Conservation (phyloP, 2,888 invertebrate genomes). For the Drepana falcataria region DNA sequence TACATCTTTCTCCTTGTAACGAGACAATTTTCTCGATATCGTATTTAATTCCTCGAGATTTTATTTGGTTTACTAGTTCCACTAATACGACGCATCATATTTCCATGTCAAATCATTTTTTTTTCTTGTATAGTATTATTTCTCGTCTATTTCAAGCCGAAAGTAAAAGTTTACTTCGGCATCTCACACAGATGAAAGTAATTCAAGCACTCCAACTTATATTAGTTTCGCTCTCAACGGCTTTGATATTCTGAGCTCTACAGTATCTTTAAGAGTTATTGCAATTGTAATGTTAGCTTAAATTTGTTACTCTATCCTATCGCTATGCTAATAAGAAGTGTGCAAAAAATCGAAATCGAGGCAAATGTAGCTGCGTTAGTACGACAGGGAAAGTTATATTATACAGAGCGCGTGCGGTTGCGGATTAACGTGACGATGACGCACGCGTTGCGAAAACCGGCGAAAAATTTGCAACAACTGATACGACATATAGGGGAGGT, state of each 20-base stretch:
- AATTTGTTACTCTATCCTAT: too few relatives aligned
- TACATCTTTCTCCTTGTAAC: too few relatives aligned
- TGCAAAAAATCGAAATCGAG: slow-evolving; percentile 59
- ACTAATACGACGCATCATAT: neutral
- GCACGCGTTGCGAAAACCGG: slow-evolving; percentile 48
- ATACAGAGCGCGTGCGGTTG: slow-evolving; percentile 41
- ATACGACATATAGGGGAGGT: slow-evolving; percentile 32
- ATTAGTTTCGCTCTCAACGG: slow-evolving; percentile 68
- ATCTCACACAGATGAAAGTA: slow-evolving; percentile 68
- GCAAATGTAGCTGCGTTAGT: slow-evolving; percentile 49
- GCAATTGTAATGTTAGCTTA: too few relatives aligned
- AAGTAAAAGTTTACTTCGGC: slow-evolving; percentile 75
- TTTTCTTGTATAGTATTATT: slow-evolving; percentile 19
- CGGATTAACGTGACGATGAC: slow-evolving; percentile 49
- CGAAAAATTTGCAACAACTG: slow-evolving; percentile 28
- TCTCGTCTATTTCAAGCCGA: slow-evolving; percentile 37
- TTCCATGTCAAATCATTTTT: neutral
- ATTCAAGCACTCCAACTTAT: slow-evolving; percentile 52
- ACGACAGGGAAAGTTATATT: slow-evolving; percentile 53
- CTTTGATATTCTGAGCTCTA: slow-evolving; percentile 23
- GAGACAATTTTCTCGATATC: too few relatives aligned
- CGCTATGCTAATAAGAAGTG: slow-evolving; percentile 17
- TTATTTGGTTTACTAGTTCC: neutral
- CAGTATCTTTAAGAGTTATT: neutral
- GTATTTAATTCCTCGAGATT: too few relatives aligned